phyloP scores from a whole-genome alignment of 2,888 invertebrate genomes.

The Germaria angustata region DNA sequence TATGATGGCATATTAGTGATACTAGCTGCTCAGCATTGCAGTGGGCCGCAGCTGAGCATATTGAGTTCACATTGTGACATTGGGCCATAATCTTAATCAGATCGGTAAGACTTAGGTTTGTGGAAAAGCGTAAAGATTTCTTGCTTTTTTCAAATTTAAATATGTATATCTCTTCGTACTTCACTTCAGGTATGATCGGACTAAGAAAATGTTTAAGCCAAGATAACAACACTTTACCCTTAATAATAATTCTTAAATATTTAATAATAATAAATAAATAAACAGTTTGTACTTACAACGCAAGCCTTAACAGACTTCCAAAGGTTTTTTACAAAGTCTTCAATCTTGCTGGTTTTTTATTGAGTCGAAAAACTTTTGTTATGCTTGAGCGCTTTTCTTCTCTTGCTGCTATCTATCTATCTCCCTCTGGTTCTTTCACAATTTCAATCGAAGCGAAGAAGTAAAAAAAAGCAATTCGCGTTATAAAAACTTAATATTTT shows the following conservation, averaged over 20 bases:
- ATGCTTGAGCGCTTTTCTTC: neutral
- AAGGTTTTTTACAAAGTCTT: constrained; percentile 80
- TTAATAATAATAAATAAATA: neutral
- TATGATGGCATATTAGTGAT: no score
- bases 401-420: neutral
- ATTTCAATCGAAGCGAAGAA: neutral
- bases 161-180: no score
- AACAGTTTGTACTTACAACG: constrained; percentile 78
- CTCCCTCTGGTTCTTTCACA: neutral
- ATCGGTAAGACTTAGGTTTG: no score
- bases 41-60: no score
- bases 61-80: no score
- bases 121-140: no score
- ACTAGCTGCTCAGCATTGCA: no score
- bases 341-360: constrained; percentile 79
- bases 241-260: neutral
- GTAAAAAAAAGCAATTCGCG: neutral
- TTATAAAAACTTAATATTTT: neutral
- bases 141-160: no score
- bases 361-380: constrained; percentile 43
- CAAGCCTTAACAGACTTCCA: constrained; percentile 81
- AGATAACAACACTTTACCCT: no score
- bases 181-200: no score
- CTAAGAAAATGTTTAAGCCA: no score
- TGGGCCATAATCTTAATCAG: no score